Base-by-base conservation (phyloP, 2,888 invertebrate genomes). In the Quadriops clusia region DNA sequence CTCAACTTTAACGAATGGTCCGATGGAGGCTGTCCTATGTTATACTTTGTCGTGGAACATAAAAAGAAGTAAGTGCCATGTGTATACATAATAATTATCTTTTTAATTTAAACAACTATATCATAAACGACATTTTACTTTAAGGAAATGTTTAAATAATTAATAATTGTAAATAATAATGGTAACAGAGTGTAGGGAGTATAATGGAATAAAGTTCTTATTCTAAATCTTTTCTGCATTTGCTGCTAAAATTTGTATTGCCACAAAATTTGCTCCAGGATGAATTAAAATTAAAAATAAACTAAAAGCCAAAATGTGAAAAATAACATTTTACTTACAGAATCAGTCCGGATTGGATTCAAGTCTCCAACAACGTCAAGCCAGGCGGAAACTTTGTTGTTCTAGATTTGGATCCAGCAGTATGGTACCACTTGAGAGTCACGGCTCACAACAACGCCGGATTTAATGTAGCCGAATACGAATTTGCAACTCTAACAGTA, bases 381-480 rank as follows among this genome's bases (percentile, higher is more conserved):
- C 84, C 87, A 6, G 81, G 80, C 35, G 85, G 86, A 41, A 89
- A 89, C 61, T 90, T 89, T 52, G 84, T 87, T 9, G 84, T 90
- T 5, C 67, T 87, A 59, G 91, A 93, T 56, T 65, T 94, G 47
- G 89, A 87, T 50, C 89, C 94, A 0, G 93, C 90, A 11, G 86
- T 82, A 8, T 90, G 93, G 89, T 94, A 94, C 56, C 80, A 85
- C 49, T 69, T 94, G 40, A 72, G 86, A 38, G 87, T 93, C 21
- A 90, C 89, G 2, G 86, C 87, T 3, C 86, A 93, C 63, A 94
- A 93, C 61, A 93, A 91, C 49, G 94, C 94, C 37, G 95, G 94
- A 28, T 90, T 90, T 50, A 86, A 89, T 21, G 90, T 91, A 28
- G 91, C 90, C 34, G 86, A 90, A 64, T 90, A 93, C 54, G 89